Evolutionary conservation across 2,113 vertebrate species (phyloP).

Genomic region (Burhinus bistriatus): DNA sequence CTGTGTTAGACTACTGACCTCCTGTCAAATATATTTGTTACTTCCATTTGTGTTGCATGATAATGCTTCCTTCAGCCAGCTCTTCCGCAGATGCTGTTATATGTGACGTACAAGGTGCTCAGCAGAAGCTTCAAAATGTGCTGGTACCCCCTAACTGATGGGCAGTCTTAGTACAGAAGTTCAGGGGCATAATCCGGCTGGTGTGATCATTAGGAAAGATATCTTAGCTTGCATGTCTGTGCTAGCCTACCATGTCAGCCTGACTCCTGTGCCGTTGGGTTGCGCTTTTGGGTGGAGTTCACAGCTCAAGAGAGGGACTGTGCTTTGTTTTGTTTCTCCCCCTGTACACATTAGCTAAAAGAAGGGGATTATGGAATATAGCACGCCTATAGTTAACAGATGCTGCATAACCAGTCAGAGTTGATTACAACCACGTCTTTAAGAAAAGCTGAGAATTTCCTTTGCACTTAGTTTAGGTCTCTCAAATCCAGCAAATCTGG

Average conservation of each 20-base stretch:
- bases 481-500: neutral
- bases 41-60: neutral
- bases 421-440: neutral
- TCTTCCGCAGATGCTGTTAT: fast-evolving
- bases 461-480: neutral
- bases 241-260: neutral
- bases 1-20: neutral
- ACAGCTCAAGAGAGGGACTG: neutral
- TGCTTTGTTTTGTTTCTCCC: neutral
- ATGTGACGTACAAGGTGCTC: neutral
- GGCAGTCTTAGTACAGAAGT: neutral
- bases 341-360: neutral
- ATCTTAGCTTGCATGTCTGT: neutral
- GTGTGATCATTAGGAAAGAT: neutral
- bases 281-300: neutral
- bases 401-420: neutral
- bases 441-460: neutral
- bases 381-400: neutral
- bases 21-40: neutral
- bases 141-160: neutral
- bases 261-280: neutral
- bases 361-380: neutral
- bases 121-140: neutral
- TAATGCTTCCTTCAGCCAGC: neutral
- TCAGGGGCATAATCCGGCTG: neutral